These are phyloP conservation scores for Chloropsis hardwickii DNA, from an alignment of 2,113 vertebrate genomes.

Conservation along the genomic window DNA sequence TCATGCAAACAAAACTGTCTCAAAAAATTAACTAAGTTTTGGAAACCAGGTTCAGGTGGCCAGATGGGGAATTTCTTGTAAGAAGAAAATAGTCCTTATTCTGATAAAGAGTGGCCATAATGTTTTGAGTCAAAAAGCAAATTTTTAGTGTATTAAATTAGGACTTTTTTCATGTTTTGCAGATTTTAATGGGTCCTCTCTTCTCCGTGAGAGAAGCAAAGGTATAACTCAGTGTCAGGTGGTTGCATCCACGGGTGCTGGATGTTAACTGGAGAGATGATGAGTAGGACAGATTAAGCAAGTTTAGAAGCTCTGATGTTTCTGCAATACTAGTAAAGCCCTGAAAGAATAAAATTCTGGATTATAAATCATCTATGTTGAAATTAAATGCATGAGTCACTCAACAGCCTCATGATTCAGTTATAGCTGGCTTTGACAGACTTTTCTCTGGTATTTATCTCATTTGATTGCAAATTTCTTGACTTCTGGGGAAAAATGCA, in stretches of 20 bases:
- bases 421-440: neutral
- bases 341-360: neutral
- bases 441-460: neutral
- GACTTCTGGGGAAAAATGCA: neutral
- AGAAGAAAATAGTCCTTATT: neutral
- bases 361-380: neutral
- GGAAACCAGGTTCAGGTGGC: neutral
- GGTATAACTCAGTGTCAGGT: neutral
- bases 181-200: neutral
- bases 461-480: neutral
- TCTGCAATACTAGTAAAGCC: neutral
- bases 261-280: neutral
- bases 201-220: neutral
- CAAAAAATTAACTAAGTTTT: neutral
- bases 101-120: fast-evolving
- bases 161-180: neutral
- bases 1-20: neutral
- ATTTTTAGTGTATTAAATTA: neutral
- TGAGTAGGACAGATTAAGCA: neutral
- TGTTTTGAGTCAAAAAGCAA: neutral
- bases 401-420: neutral
- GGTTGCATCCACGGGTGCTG: neutral
- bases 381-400: neutral
- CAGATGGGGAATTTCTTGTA: neutral
- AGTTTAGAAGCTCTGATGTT: neutral